These are phyloP conservation scores for Zosterops japonicus DNA, from an alignment of 2,113 vertebrate species.

Conservation along the genomic window DNA sequence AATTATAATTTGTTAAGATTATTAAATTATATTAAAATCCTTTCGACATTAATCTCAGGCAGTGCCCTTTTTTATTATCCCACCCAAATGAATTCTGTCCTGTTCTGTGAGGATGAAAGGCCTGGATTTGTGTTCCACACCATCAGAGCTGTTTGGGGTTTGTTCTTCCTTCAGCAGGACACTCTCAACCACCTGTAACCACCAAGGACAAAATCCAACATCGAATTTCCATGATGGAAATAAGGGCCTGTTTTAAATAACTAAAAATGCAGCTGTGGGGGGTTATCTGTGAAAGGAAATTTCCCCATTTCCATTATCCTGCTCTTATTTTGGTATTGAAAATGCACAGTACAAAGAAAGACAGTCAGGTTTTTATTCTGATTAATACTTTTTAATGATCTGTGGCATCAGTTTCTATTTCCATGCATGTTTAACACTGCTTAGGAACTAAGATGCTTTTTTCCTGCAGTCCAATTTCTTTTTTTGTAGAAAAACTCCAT, in stretches of 20 bases:
- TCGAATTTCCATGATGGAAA: neutral
- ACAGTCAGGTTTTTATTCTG: neutral
- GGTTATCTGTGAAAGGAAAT: neutral
- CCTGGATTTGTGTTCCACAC: neutral
- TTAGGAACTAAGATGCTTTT: neutral
- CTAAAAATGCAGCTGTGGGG: neutral
- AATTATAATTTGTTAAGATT: neutral
- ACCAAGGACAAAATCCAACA: neutral
- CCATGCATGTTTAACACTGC: neutral
- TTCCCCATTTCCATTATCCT: neutral
- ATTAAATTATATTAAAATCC: neutral
- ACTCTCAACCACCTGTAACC: neutral
- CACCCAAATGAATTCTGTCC: neutral
- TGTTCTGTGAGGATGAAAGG: neutral
- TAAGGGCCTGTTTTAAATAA: neutral
- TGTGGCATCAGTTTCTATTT: neutral
- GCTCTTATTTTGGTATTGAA: neutral
- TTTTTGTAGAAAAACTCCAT: neutral
- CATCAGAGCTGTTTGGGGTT: neutral
- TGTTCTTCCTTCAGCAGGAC: neutral
- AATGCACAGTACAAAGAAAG: neutral
- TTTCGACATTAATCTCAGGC: neutral
- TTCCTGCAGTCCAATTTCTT: neutral
- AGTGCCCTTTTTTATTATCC: neutral
- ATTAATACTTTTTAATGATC: neutral